Conservation (phyloP, 2,797 vertebrate genomes). For the Numenius phaeopus region DNA sequence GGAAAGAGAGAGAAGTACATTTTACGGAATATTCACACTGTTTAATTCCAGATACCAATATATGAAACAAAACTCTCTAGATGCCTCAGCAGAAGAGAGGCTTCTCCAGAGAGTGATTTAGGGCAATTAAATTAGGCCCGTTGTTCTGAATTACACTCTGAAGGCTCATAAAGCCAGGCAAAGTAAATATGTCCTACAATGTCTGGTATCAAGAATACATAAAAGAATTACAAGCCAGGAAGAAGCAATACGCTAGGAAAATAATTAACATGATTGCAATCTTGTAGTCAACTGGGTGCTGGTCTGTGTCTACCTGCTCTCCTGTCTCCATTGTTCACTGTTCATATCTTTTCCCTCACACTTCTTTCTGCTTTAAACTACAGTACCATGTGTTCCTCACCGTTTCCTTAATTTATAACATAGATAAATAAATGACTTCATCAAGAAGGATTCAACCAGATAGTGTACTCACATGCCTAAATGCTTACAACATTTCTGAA, state of each 20-base stretch:
- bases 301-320: not conserved
- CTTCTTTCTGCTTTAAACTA: not conserved
- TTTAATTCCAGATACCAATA: not conserved
- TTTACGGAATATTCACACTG: not conserved
- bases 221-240: not conserved
- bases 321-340: not conserved
- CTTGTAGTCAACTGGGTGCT: not conserved
- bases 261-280: not conserved
- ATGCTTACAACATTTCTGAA: not conserved
- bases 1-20: not conserved
- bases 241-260: not conserved
- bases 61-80: not conserved
- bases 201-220: not conserved
- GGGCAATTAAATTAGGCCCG: not conserved
- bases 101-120: slow-evolving; percentile 33
- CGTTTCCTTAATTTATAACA: slow-evolving; percentile 9
- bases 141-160: not conserved
- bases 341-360: not conserved
- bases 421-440: slow-evolving; percentile 37
- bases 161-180: not conserved
- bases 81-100: not conserved
- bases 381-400: not conserved
- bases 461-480: not conserved
- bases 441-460: not conserved
- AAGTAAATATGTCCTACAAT: not conserved